Evolutionary conservation across 2,113 vertebrate species (phyloP).

Genomic region (Colaptes auratus): DNA sequence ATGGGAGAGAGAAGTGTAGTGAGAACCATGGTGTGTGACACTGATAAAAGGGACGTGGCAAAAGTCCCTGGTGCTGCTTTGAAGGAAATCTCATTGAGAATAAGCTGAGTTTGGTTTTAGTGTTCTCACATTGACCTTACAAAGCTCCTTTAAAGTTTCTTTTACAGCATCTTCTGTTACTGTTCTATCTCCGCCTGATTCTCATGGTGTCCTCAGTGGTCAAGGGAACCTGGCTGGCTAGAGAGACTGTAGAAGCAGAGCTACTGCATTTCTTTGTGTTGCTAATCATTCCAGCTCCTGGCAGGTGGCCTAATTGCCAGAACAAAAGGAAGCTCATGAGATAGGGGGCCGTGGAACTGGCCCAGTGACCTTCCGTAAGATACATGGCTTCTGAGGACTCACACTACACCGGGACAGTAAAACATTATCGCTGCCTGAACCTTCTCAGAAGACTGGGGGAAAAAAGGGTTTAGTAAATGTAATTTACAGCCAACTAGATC

Average conservation of each 20-base stretch:
- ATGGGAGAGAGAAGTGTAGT: neutral
- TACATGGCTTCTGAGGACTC: conserved; percentile 35
- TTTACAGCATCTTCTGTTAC: neutral
- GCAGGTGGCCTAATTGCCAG: conserved; percentile 73
- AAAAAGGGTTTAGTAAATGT: conserved; percentile 60
- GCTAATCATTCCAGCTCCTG: conserved; percentile 72
- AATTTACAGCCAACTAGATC: conserved; percentile 63
- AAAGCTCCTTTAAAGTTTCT: neutral
- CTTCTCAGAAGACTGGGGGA: conserved; percentile 46
- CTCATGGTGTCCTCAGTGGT: neutral
- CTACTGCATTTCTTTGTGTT: conserved; percentile 73
- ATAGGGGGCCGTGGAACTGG: conserved; percentile 42
- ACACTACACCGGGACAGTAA: conserved; percentile 47
- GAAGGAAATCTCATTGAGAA: neutral
- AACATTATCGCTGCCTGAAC: conserved; percentile 62
- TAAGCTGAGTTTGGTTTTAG: neutral
- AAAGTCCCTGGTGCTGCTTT: neutral
- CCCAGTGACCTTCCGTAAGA: conserved; percentile 69
- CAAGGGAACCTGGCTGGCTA: neutral
- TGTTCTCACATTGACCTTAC: neutral
- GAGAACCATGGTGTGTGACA: neutral
- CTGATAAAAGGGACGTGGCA: neutral
- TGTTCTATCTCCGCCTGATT: conserved; percentile 14
- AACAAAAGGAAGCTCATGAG: conserved; percentile 68
- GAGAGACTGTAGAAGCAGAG: conserved; percentile 37